phyloP scores from a whole-genome alignment of 1,140 invertebrate genomes.

The Geopemphigus sp. region DNA sequence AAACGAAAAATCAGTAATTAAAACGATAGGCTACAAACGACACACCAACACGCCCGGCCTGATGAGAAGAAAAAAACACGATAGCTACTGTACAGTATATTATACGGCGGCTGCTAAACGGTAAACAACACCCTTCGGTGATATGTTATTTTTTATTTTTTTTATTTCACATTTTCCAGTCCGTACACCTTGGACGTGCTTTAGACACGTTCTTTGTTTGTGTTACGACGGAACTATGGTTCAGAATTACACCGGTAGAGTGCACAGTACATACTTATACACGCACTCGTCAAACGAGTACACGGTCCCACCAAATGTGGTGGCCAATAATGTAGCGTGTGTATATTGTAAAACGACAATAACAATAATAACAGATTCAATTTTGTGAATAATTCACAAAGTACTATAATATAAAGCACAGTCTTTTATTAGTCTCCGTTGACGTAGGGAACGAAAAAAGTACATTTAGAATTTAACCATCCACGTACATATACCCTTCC shows the following conservation, averaged over 20 bases:
- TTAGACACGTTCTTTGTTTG: conserved; percentile 49
- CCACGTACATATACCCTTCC: no score
- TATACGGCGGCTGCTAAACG: conserved; percentile 37
- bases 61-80: conserved; percentile 9
- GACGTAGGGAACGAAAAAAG: no score
- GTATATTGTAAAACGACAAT: no score
- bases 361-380: no score
- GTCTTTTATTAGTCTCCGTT: no score
- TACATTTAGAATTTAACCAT: no score
- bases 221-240: conserved; percentile 1
- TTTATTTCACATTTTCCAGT: conserved; percentile 48
- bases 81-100: background rate
- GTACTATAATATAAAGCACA: no score
- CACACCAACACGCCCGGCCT: conserved; percentile 28
- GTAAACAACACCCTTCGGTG: conserved; percentile 50
- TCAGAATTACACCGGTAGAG: conserved; percentile 20
- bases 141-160: conserved; percentile 44
- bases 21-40: background rate
- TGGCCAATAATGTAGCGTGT: no score
- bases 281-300: no score
- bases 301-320: no score
- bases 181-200: conserved; percentile 47
- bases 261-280: background rate
- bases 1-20: background rate
- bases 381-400: no score